Conservation (phyloP, 1,140 invertebrate genomes). For the Capitella teleta region DNA sequence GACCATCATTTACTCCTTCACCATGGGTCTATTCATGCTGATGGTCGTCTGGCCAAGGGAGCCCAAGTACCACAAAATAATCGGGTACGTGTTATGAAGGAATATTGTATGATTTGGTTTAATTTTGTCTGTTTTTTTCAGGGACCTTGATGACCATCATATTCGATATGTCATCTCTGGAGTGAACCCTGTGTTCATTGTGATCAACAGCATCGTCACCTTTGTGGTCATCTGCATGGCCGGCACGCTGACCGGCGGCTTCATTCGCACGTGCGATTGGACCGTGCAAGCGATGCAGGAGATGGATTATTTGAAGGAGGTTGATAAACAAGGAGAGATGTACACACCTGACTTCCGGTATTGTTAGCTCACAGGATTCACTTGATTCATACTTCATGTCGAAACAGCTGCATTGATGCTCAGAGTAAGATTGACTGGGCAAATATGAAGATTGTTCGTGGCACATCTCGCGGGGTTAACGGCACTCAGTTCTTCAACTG, state of each 20-base stretch:
- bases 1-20: slow-evolving; percentile 8
- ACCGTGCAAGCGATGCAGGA: neutral
- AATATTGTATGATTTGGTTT: too few relatives aligned
- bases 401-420: neutral
- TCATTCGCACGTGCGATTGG: neutral
- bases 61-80: too few relatives aligned
- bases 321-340: neutral
- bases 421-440: slow-evolving; percentile 3
- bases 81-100: too few relatives aligned
- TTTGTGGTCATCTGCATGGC: too few relatives aligned
- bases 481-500: slow-evolving; percentile 7
- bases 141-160: too few relatives aligned
- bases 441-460: slow-evolving; percentile 5
- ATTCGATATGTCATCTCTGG: too few relatives aligned
- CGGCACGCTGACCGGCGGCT: too few relatives aligned
- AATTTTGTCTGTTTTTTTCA: too few relatives aligned
- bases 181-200: too few relatives aligned
- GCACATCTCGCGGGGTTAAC: slow-evolving; percentile 1
- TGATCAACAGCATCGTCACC: too few relatives aligned
- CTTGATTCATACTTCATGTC: neutral
- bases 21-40: slow-evolving; percentile 8
- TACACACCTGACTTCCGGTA: neutral
- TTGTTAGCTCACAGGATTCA: neutral
- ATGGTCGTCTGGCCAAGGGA: neutral
- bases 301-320: neutral